Conservation (phyloP, 2,113 vertebrate genomes). For the Sylvia atricapilla region DNA sequence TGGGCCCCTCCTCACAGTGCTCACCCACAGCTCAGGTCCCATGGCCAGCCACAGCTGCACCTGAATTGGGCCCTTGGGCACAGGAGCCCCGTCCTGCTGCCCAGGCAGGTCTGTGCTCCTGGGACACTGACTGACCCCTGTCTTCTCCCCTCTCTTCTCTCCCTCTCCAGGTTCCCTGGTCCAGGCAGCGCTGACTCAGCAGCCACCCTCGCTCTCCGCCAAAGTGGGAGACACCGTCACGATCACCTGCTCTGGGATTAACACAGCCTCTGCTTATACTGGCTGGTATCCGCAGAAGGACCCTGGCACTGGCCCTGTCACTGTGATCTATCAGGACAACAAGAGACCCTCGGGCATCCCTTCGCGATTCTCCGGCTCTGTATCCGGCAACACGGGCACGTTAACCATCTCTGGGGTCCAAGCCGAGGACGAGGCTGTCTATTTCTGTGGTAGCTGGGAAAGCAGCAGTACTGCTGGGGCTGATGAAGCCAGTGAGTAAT, state of each 20-base stretch:
- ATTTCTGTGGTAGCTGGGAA: accelerated
- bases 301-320: not conserved
- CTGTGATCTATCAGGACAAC: not conserved
- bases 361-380: not conserved
- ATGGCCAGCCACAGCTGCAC: not conserved
- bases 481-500: not conserved
- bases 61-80: no score
- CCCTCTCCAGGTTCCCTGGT: no score
- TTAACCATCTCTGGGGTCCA: not conserved
- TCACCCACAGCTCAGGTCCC: not conserved
- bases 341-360: not conserved
- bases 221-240: no score
- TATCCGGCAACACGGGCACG: accelerated
- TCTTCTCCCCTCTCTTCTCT: no score
- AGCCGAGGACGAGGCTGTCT: not conserved
- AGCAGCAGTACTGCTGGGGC: not conserved
- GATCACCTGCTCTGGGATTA: no score
- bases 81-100: not conserved
- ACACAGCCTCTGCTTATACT: no score
- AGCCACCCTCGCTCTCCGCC: no score
- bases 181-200: no score
- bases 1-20: not conserved
- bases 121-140: no score
- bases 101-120: not conserved
- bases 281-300: no score